Evolutionary conservation across 2,113 vertebrate genomes (phyloP).

Genomic region (Acrocephalus kingi): DNA sequence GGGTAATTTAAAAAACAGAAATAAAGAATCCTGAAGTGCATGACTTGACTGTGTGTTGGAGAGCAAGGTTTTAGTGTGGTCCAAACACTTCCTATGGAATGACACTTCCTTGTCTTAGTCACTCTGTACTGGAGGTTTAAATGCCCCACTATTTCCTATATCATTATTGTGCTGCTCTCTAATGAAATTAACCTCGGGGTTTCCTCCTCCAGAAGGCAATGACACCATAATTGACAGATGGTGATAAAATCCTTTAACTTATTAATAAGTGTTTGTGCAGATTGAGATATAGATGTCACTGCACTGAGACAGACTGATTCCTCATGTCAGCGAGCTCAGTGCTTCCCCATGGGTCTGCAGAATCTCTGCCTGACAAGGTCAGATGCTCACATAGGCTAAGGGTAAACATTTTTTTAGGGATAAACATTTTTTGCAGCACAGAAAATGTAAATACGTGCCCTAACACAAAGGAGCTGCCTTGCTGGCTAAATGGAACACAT

Average conservation of each 20-base stretch:
- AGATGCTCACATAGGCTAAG: background rate
- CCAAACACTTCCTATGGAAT: background rate
- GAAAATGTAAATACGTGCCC: background rate
- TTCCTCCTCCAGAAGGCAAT: conserved; percentile 4
- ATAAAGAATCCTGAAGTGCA: background rate
- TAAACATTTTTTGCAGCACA: background rate
- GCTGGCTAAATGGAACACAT: background rate
- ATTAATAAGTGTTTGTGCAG: background rate
- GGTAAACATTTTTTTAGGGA: background rate
- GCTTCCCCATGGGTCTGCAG: background rate
- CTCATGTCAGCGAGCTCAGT: background rate
- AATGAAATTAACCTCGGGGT: conserved; percentile 17
- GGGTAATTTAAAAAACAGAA: background rate
- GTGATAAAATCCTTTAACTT: background rate
- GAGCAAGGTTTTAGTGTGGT: background rate
- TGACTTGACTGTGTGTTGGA: background rate
- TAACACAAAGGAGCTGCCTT: background rate
- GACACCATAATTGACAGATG: conserved; percentile 35
- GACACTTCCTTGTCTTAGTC: background rate
- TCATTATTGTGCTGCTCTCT: background rate
- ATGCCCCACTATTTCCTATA: background rate
- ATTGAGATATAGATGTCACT: conserved; percentile 5
- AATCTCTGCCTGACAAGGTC: conserved; percentile 2
- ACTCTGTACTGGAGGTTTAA: background rate
- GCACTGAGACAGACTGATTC: conserved; percentile 1